phyloP scores from a whole-genome alignment of 2,888 invertebrate genomes.

The Pterobdella sp. region DNA sequence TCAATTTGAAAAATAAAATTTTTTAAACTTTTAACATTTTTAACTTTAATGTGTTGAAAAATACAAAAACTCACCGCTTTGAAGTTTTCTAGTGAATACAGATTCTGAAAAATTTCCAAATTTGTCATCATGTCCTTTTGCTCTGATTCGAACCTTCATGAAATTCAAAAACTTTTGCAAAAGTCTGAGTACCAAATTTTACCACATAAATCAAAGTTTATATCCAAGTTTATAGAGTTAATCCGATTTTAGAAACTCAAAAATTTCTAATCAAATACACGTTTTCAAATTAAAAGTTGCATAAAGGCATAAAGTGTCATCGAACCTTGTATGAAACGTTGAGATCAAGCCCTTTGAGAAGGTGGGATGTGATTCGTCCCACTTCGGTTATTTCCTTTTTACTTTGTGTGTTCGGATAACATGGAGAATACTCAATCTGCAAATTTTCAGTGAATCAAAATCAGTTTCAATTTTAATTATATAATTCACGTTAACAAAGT shows the following conservation, averaged over 20 bases:
- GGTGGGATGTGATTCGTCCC: conserved; percentile 44
- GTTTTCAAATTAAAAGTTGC: no score
- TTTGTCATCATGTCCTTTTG: conserved; percentile 45
- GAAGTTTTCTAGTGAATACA: conserved; percentile 24
- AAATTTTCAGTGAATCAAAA: conserved; percentile 45
- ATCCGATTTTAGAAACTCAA: no score
- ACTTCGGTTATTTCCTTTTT: conserved; percentile 28
- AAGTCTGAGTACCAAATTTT: background rate
- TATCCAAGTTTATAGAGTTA: no score
- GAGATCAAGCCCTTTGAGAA: conserved; percentile 43
- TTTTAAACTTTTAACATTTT: background rate
- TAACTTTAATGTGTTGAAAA: background rate
- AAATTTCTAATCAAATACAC: no score
- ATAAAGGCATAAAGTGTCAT: no score
- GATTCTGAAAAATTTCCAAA: conserved; percentile 46
- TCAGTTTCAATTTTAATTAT: no score
- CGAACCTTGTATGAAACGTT: conserved; percentile 44
- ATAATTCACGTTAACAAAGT: no score
- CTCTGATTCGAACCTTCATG: conserved; percentile 41
- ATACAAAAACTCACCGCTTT: conserved; percentile 25
- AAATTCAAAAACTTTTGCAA: background rate
- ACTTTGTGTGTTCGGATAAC: conserved; percentile 41
- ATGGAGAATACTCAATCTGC: conserved; percentile 38
- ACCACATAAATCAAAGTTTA: no score
- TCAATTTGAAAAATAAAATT: background rate